phyloP scores from a whole-genome alignment of 2,113 vertebrate species.

The Gracilinanus agilis region DNA sequence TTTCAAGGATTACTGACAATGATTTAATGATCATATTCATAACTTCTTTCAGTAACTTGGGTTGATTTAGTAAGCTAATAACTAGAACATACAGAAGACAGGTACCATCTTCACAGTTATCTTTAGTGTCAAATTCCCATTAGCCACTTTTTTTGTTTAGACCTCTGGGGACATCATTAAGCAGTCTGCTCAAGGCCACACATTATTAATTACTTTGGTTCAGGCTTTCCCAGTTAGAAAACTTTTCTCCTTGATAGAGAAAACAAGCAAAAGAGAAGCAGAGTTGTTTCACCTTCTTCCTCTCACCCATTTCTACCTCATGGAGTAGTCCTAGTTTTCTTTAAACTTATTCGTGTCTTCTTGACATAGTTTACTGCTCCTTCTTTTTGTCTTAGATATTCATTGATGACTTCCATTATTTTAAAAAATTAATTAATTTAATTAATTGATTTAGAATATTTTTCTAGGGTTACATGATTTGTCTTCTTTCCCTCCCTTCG shows the following conservation, averaged over 20 bases:
- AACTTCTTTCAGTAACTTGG: not conserved
- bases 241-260: not conserved
- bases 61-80: not conserved
- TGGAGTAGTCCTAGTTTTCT: not conserved
- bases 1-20: not conserved
- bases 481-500: too few relatives aligned
- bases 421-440: too few relatives aligned
- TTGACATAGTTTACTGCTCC: too few relatives aligned
- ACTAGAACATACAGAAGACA: not conserved
- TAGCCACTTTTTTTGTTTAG: not conserved
- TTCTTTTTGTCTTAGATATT: not conserved
- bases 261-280: not conserved
- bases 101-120: not conserved
- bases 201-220: not conserved
- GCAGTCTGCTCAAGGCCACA: too few relatives aligned
- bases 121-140: not conserved
- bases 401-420: not conserved
- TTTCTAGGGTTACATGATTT: too few relatives aligned
- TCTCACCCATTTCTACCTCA: not conserved
- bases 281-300: not conserved
- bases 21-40: not conserved
- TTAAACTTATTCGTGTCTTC: not conserved
- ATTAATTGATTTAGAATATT: too few relatives aligned
- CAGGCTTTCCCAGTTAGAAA: not conserved
- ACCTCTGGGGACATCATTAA: too few relatives aligned